phyloP scores from a whole-genome alignment of 2,797 vertebrate species.

The Molothrus ater region DNA sequence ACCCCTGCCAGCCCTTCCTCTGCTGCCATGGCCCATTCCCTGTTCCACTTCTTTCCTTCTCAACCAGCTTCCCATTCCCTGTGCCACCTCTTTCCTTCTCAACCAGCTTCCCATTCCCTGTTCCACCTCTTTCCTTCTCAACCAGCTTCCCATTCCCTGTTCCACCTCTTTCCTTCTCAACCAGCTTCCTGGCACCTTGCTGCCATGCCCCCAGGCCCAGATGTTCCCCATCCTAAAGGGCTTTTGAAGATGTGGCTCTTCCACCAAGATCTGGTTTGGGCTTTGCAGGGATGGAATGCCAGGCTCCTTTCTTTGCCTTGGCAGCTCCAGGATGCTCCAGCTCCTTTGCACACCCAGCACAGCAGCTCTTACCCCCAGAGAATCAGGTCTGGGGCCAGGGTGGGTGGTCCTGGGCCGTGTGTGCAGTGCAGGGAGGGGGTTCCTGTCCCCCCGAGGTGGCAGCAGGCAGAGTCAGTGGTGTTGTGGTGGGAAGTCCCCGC shows the following conservation, averaged over 20 bases:
- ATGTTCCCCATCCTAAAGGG: neutral
- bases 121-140: neutral
- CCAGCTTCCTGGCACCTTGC: neutral
- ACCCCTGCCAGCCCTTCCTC: neutral
- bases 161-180: too few species aligned
- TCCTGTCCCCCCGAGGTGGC: neutral
- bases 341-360: rapidly evolving
- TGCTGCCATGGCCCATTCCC: neutral
- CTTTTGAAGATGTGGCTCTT: neutral
- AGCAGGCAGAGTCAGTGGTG: neutral
- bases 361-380: neutral
- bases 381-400: neutral
- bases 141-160: too few species aligned
- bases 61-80: too few species aligned
- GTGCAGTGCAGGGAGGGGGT: neutral
- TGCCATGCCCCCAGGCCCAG: rapidly evolving
- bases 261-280: neutral
- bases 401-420: neutral
- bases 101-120: neutral
- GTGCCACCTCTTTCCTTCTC: too few species aligned
- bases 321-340: neutral
- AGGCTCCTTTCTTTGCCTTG: neutral
- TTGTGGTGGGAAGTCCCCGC: neutral
- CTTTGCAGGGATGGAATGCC: neutral
- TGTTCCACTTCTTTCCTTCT: neutral